phyloP scores from a whole-genome alignment of 1,140 invertebrate genomes.

The Cherax destructor region DNA sequence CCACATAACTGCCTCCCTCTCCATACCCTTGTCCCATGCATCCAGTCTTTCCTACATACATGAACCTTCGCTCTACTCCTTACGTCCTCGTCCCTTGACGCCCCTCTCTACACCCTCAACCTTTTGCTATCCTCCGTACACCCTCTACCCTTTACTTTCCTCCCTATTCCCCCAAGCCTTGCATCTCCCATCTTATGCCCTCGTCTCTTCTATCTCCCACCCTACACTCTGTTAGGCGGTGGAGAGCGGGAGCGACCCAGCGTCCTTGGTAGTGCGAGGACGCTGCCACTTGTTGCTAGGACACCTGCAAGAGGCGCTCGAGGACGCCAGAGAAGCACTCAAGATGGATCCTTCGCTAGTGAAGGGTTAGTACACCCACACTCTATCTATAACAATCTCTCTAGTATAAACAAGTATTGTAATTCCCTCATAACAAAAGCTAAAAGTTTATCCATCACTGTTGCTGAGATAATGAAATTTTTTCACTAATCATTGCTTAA shows the following conservation, averaged over 20 bases:
- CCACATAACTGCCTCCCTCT: no score
- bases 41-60: no score
- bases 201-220: not conserved
- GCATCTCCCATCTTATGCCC: not conserved
- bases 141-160: no score
- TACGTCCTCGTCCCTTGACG: not conserved
- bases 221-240: conserved; percentile 81
- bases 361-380: conserved; percentile 76
- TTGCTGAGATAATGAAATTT: no score
- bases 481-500: no score
- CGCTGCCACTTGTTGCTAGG: conserved; percentile 93
- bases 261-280: conserved; percentile 90
- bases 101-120: not conserved
- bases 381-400: not conserved
- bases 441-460: no score
- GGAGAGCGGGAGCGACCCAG: conserved; percentile 90
- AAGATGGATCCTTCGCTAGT: conserved; percentile 85
- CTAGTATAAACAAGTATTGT: not conserved
- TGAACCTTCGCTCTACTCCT: no score
- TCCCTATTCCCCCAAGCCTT: no score
- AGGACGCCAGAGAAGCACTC: conserved; percentile 89
- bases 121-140: not conserved
- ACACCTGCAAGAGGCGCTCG: conserved; percentile 86
- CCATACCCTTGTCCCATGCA: no score
- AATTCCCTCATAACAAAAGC: no score